Evolutionary conservation across 2,888 invertebrate species (phyloP).

Genomic region (Coelinius sp.): DNA sequence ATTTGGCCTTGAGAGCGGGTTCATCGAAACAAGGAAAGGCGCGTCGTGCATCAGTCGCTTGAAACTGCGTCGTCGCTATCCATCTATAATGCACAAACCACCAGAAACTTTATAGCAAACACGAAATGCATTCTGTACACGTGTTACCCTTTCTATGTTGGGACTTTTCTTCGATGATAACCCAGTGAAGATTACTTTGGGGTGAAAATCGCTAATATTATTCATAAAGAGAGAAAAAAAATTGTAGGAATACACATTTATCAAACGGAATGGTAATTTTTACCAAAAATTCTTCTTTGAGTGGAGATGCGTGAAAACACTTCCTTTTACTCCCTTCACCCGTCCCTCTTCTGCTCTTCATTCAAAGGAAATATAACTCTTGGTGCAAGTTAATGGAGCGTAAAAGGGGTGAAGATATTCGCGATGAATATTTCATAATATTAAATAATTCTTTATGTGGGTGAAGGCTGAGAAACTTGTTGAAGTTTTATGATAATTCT

Average conservation of each 20-base stretch:
- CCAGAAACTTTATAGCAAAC: constrained; percentile 38
- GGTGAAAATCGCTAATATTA: constrained; percentile 38
- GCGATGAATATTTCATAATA: neutral
- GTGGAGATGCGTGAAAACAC: constrained; percentile 30
- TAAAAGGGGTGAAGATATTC: constrained; percentile 3
- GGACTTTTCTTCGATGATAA: constrained; percentile 9
- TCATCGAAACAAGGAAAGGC: constrained; percentile 93
- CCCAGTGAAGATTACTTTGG: constrained; percentile 2
- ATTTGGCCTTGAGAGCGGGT: constrained; percentile 85
- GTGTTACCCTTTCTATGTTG: constrained; percentile 15
- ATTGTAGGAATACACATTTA: no score
- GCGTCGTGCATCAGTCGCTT: constrained; percentile 84
- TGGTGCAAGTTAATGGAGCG: neutral
- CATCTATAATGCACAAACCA: constrained; percentile 74
- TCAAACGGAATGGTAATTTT: no score
- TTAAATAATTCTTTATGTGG: neutral
- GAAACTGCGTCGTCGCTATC: constrained; percentile 87
- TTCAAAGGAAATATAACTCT: neutral
- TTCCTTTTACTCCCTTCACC: neutral
- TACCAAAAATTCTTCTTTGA: no score
- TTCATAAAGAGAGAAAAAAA: no score
- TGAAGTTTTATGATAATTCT: neutral
- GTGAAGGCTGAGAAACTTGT: neutral
- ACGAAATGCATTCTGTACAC: constrained; percentile 40
- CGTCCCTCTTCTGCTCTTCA: constrained; percentile 4